Conservation (phyloP, 1,140 invertebrate species). For the Globodera ellingtonae region DNA sequence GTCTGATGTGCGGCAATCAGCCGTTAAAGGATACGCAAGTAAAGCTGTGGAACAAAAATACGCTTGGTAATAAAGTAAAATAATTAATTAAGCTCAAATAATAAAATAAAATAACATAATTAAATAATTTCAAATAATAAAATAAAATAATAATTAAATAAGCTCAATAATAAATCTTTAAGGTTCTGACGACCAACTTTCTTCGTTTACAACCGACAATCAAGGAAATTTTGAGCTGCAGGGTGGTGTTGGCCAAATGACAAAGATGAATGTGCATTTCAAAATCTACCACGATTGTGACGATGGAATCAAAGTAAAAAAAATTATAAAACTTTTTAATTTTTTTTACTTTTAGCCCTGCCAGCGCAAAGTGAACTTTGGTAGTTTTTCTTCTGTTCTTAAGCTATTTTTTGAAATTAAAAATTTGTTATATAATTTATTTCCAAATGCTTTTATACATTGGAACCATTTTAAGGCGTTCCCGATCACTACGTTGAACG, state of each 20-base stretch:
- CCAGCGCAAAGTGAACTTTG: constrained; percentile 51
- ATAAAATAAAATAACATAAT: neutral
- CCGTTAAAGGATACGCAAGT: constrained; percentile 42
- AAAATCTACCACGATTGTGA: constrained; percentile 54
- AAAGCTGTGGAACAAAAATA: constrained; percentile 54
- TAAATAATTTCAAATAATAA: constrained; percentile 17
- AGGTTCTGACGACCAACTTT: constrained; percentile 53
- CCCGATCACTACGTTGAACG: constrained; percentile 49
- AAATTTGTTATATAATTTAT: no score
- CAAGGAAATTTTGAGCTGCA: constrained; percentile 46
- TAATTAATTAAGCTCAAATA: constrained; percentile 23
- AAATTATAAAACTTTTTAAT: neutral
- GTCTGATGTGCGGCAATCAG: constrained; percentile 45
- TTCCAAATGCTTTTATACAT: neutral
- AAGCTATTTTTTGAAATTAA: no score
- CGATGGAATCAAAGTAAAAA: constrained; percentile 39
- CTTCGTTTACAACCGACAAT: constrained; percentile 44
- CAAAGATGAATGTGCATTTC: constrained; percentile 52
- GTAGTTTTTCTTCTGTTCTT: neutral
- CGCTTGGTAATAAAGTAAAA: constrained; percentile 36
- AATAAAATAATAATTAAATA: neutral
- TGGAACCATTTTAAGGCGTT: constrained; percentile 9
- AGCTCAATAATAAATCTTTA: neutral
- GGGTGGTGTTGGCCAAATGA: constrained; percentile 43
- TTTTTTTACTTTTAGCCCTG: constrained; percentile 34